A percentile compares a stretch with the other conserved stretches of the same genome.
phyloP scores from a whole-genome alignment of 2,888 invertebrate species.

The Mycalesis mineus region DNA sequence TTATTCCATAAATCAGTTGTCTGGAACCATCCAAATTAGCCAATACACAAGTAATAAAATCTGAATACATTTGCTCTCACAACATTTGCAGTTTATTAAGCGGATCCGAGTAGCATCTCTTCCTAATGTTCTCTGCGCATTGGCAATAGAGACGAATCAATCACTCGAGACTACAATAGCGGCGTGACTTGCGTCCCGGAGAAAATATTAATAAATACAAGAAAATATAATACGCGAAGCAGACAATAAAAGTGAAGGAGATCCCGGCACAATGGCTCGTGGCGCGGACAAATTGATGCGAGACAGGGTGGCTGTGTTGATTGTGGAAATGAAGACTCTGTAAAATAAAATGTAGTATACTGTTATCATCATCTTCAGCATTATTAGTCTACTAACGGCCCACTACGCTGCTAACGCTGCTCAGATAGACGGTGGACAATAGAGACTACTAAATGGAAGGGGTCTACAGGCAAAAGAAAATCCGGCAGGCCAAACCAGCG shows the following conservation, averaged over 20 bases:
- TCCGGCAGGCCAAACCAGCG: too few relatives aligned
- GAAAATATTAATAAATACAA: constrained; percentile 27
- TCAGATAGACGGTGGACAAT: too few relatives aligned
- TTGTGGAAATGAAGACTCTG: neutral
- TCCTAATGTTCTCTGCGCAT: neutral
- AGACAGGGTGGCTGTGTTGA: constrained; percentile 2
- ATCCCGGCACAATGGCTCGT: constrained; percentile 29
- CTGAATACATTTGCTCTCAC: neutral
- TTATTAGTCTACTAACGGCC: too few relatives aligned
- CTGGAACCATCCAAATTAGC: too few relatives aligned
- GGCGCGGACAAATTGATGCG: constrained; percentile 34
- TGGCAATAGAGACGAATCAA: constrained; percentile 13
- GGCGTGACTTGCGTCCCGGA: constrained; percentile 17
- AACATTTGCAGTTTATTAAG: neutral
- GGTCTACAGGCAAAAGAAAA: too few relatives aligned
- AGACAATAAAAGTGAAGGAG: constrained; percentile 36
- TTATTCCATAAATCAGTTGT: too few relatives aligned
- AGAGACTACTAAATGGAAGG: too few relatives aligned
- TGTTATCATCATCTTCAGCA: too few relatives aligned
- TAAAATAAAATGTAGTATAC: too few relatives aligned
- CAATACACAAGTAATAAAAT: neutral
- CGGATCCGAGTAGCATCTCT: neutral
- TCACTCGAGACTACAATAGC: constrained; percentile 16
- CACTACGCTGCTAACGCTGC: too few relatives aligned
- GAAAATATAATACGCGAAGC: constrained; percentile 6